phyloP scores from a whole-genome alignment of 2,888 invertebrate species.

The Eupithecia exiguata region DNA sequence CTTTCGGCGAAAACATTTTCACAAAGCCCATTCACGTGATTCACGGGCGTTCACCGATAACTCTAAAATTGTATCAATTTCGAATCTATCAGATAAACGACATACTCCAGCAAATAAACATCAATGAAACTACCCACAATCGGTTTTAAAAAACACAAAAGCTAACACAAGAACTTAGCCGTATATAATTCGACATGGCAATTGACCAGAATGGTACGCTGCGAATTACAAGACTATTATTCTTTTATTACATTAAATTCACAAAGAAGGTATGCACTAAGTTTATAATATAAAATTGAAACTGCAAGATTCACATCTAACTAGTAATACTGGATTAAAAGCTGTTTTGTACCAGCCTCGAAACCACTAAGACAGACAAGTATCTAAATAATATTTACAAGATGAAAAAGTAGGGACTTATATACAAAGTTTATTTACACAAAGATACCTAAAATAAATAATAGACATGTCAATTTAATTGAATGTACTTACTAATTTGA shows the following conservation, averaged over 20 bases:
- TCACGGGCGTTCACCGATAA: constrained; percentile 63
- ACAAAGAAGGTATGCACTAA: constrained; percentile 5
- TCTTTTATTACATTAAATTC: constrained; percentile 1
- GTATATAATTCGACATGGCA: neutral
- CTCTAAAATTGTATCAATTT: constrained; percentile 74
- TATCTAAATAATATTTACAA: constrained; percentile 43
- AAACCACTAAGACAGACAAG: constrained; percentile 33
- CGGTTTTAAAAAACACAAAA: neutral
- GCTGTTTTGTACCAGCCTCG: constrained; percentile 50
- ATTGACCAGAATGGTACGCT: neutral
- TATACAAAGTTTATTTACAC: constrained; percentile 78
- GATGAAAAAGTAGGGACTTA: constrained; percentile 57
- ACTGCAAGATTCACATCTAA: constrained; percentile 67
- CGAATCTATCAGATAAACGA: constrained; percentile 79
- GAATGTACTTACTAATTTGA: constrained; percentile 71
- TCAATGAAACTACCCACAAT: constrained; percentile 12
- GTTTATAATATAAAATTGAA: constrained; percentile 28
- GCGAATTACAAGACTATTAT: neutral
- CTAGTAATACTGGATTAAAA: constrained; percentile 78
- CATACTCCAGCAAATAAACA: constrained; percentile 36
- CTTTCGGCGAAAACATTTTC: constrained; percentile 59
- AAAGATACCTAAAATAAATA: constrained; percentile 79
- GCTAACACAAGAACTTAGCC: neutral
- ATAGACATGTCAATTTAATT: constrained; percentile 80
- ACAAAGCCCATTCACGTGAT: constrained; percentile 52